Base-by-base conservation (phyloP, 2,797 vertebrate species). In the Eulemur mongoz region DNA sequence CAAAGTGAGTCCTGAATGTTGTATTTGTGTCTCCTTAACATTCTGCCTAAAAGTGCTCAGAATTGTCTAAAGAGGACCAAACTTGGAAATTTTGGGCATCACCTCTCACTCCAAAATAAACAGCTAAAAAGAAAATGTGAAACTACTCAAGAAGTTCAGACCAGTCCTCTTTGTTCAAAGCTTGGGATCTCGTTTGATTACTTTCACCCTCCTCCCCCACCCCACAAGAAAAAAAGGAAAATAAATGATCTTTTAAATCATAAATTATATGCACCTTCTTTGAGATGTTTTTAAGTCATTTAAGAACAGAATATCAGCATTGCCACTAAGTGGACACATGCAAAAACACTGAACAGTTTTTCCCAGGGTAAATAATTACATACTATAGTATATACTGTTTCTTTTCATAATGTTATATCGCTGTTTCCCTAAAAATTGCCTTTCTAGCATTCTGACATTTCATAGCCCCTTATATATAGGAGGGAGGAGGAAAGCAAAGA, bases 1-100 rank as follows among this genome's bases (percentile, higher is more conserved):
- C 27, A 59, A 93, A 95, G 59, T 79, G 75, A 89, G 32, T 96
- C 78, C 57, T 72, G 54, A n/a, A 76, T 61, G 7, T 65, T 94
- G 54, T 35, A 25, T 93, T 89, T 89, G 43, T 70, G 38, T 69
- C 27, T 69, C 40, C n/a, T 81, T 82, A 95, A 75, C 23, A 70
- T 15, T 59, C 48, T 70, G 40, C 50, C 18, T 69, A 2, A 89
- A 72, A 65, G 40, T 69, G 63, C 23, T 95, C 43, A 70, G 43
- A 85, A 59, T 15, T 40, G 38, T 40, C 38, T 20, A 76, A 61
- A 91, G 38, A 61, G 22, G 61, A 70, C 2, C 35, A 70, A 20
- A 23, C 30, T 23, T 79, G 27, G 43, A 83, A 89, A 93, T 79
- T 32, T 70, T 90, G 63, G 18, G 8, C 7, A 84, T 50, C 8